Base-by-base conservation (phyloP, 2,113 vertebrate genomes). In the Ciconia maguari region DNA sequence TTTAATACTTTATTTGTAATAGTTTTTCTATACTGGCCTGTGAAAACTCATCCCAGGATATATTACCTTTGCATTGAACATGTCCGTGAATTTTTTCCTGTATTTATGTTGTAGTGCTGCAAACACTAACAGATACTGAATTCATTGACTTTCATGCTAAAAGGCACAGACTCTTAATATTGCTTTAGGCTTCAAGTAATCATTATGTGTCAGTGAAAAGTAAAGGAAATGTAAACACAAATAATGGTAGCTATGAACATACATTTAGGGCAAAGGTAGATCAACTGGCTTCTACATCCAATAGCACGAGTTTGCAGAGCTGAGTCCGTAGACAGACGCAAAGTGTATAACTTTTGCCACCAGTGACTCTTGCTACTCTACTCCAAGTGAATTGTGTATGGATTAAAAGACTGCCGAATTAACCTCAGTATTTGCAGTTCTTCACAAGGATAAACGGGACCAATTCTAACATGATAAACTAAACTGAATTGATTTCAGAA, bases 371-470 rank as follows among this genome's bases (percentile, higher is more conserved):
- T 95, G 74, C 36, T 97, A 81, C 66, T 95, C 82, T 81, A 52
- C 32, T 86, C 41, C 77, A 78, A 52, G 69, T 79, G 90, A 86
- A 88, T 93, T 93, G 12, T 64, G 72, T 95, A 17, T 66, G 83
- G 70, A 87, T 96, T 86, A 97, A 96, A 96, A 85, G 81, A 92
- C 46, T 54, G 32, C n/a, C 42, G 61, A 95, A 93, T 51, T 27
- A 95, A 89, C 72, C 79, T 89, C 93, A 88, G 83, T 88, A 95
- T 96, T 96, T 97, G 78, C 66, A 88, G 60, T 70, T 96, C 83
- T 97, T 96, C 91, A 42, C 81, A 86, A 91, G 34, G 42, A 71
- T 79, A 85, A 82, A 83, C 42, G 41, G 58, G 91, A 96, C 70
- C 52, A 86, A 87, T 79, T 95, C 94, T 92, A 95, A 97, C 65